Evolutionary conservation across 2,888 invertebrate species (phyloP).

Genomic region (Habroteleia sp.): DNA sequence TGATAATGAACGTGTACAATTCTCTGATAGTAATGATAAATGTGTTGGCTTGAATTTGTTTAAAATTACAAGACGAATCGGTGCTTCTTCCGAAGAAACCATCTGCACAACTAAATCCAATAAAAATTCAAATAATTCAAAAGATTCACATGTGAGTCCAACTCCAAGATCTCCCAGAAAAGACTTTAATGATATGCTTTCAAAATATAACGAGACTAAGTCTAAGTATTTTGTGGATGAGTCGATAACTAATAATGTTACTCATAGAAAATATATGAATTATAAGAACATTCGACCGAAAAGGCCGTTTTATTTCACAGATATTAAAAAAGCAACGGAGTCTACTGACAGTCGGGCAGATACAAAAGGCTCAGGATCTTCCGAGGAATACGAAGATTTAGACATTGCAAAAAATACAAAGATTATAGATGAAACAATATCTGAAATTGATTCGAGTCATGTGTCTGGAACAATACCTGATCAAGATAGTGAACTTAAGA

Average conservation of each 20-base stretch:
- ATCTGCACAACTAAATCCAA: constrained; percentile 43
- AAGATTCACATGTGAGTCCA: constrained; percentile 42
- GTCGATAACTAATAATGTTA: constrained; percentile 13
- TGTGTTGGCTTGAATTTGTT: background rate
- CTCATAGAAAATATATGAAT: constrained; percentile 36
- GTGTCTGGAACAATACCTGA: constrained; percentile 28
- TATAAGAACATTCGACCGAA: constrained; percentile 54
- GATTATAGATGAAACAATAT: constrained; percentile 32
- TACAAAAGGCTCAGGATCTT: constrained; percentile 57
- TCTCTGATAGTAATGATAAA: constrained; percentile 17
- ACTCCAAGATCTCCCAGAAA: constrained; percentile 18
- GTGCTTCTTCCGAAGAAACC: constrained; percentile 67
- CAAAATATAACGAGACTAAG: constrained; percentile 33
- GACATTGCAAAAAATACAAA: constrained; percentile 4
- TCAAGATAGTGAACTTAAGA: background rate
- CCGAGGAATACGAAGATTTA: constrained; percentile 37
- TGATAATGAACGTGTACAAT: constrained; percentile 36
- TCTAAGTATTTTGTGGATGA: constrained; percentile 46
- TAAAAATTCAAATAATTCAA: constrained; percentile 40
- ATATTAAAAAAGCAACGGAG: constrained; percentile 61
- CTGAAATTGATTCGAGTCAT: constrained; percentile 43
- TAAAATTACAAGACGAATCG: constrained; percentile 25
- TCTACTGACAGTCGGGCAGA: constrained; percentile 62
- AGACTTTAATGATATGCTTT: constrained; percentile 5
- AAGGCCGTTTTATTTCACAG: constrained; percentile 59